Percentiles rank a stretch among this genome's conserved stretches.
Evolutionary conservation across 2,888 invertebrate species (phyloP).

Genomic region (Acanthoscelides obtectus): DNA sequence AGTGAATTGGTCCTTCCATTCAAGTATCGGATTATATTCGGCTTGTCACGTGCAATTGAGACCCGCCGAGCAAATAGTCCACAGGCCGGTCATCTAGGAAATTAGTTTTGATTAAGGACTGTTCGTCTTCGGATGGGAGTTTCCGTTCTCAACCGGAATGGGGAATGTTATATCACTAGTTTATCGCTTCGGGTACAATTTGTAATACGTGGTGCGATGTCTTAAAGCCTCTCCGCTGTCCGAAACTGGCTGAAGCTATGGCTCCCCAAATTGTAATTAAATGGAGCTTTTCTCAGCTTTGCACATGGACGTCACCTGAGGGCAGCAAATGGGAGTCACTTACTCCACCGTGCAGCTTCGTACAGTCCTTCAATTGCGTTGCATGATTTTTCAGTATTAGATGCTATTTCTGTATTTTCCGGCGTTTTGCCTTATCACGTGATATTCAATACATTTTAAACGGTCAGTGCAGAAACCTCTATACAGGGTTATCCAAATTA

Average conservation of each 20-base stretch:
- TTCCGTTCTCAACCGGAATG: slow-evolving; percentile 13
- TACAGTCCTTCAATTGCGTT: too few species aligned
- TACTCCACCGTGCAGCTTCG: too few species aligned
- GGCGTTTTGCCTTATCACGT: too few species aligned
- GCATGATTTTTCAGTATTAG: too few species aligned
- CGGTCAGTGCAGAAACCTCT: too few species aligned
- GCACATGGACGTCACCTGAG: too few species aligned
- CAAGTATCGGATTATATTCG: not conserved
- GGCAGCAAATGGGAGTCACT: too few species aligned
- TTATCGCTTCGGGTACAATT: slow-evolving; percentile 23
- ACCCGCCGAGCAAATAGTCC: slow-evolving; percentile 20
- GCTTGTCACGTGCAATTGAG: slow-evolving; percentile 5
- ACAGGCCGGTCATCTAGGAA: slow-evolving; percentile 40
- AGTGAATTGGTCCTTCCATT: too few species aligned
- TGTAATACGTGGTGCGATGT: slow-evolving; percentile 19
- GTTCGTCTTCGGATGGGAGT: slow-evolving; percentile 22
- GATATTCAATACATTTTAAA: too few species aligned
- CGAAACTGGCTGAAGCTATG: slow-evolving; percentile 1
- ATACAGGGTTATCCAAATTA: too few species aligned
- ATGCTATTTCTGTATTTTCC: too few species aligned
- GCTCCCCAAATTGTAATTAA: slow-evolving; percentile 4
- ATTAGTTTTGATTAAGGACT: slow-evolving; percentile 46
- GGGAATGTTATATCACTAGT: slow-evolving; percentile 25
- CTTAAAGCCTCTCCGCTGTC: slow-evolving; percentile 10
- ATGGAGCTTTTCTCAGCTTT: not conserved